Evolutionary conservation across 2,113 vertebrate species (phyloP).

Genomic region (Chelonoidis abingdonii): DNA sequence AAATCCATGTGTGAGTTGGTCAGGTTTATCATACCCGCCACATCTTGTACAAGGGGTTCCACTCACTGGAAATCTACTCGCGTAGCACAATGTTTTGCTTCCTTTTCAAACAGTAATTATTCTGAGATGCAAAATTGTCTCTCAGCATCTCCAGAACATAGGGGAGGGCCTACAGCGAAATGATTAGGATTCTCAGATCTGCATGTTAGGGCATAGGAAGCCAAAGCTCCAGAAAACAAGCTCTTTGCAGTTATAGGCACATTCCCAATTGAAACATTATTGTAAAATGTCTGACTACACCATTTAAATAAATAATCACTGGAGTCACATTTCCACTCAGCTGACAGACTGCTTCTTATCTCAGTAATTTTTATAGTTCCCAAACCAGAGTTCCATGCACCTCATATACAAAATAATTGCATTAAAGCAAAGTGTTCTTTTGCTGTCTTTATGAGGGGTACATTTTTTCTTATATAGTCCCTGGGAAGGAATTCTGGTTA

Average conservation of each 20-base stretch:
- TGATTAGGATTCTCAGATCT: background rate
- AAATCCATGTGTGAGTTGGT: background rate
- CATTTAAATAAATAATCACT: constrained; percentile 64
- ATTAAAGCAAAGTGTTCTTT: background rate
- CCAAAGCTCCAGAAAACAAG: background rate
- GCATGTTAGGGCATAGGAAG: background rate
- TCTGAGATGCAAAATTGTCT: background rate
- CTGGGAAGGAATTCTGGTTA: constrained; percentile 34
- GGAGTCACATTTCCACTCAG: constrained; percentile 8
- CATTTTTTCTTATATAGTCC: background rate
- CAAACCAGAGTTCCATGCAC: background rate
- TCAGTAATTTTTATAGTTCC: constrained; percentile 60
- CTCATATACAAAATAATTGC: constrained; percentile 50
- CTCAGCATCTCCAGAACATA: background rate
- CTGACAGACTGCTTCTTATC: background rate
- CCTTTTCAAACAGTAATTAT: background rate
- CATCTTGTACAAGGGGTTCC: background rate
- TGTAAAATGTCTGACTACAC: constrained; percentile 16
- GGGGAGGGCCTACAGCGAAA: background rate
- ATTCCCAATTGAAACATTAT: background rate
- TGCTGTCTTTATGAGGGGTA: background rate
- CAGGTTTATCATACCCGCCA: background rate
- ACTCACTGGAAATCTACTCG: background rate
- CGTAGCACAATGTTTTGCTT: background rate
- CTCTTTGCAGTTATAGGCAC: background rate